These are phyloP conservation scores for Bufo gargarizans DNA, from an alignment of 2,113 vertebrate species.

Conservation along the genomic window DNA sequence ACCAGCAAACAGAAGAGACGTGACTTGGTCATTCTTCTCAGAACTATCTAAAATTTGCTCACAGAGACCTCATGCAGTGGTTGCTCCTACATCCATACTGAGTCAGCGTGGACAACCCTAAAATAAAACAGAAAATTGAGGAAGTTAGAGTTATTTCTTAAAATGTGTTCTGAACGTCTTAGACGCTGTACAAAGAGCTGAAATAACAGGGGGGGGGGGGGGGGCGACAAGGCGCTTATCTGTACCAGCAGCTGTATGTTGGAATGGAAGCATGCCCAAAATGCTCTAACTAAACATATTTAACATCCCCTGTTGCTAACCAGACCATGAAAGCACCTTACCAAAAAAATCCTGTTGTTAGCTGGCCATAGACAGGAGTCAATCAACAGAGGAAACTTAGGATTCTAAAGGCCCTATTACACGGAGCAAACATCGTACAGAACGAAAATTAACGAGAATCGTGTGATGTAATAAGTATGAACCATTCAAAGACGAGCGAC, in stretches of 20 bases:
- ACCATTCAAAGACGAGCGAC: no score
- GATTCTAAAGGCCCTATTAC: no score
- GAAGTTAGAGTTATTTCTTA: not conserved
- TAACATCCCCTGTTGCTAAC: no score
- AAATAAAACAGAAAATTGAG: conserved; percentile 35
- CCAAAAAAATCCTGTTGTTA: no score
- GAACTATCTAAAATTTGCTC: conserved; percentile 58
- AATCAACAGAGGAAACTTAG: no score
- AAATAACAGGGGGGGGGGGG: not conserved
- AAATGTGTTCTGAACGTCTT: not conserved
- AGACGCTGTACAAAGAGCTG: not conserved
- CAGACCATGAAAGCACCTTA: no score
- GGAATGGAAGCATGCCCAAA: no score
- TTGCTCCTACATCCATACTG: conserved; percentile 56
- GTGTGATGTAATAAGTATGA: no score
- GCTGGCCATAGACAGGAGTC: no score
- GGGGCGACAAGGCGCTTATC: not conserved
- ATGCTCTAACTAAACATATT: no score
- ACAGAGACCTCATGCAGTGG: conserved; percentile 59
- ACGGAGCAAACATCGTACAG: no score
- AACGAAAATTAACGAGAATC: no score
- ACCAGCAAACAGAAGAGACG: conserved; percentile 88
- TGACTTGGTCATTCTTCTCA: conserved; percentile 85
- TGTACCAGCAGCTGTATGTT: not conserved
- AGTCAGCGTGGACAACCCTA: conserved; percentile 61